Evolutionary conservation across 1,140 invertebrate species (phyloP), one percentile per base, ranked within the genome.

Genomic region (Hycleus phaleratus): DNA sequence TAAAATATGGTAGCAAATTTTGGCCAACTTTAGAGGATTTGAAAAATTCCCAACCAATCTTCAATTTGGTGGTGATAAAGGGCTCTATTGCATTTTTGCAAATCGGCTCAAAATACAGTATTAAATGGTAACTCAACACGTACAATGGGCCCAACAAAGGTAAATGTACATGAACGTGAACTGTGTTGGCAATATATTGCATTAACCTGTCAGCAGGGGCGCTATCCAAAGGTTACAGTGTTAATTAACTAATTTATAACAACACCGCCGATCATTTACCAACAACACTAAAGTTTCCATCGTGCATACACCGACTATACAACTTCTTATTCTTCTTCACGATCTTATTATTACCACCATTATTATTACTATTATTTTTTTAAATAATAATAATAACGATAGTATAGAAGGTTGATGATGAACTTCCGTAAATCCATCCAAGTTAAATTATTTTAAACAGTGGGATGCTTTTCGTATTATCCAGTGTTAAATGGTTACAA

Each of bases 231-330:
- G 60, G 60, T 62, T 62, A 62, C 47, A 52, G 57, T 62, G 60
- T 62, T 62, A 62, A 62, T 62, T 62, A 62, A 62, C 60, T 62
- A 59, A 62, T 62, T 62, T 62, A 62, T 62, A 59, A 62, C 60
- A 59, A 52, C 56, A 59, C 56, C 52, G 50, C 26, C 47, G 51
- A 46, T 53, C 50, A 42, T 40, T 58, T 48, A 58, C 32, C 49
- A 48, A 8, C 25, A 53, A 45, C 49, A 40, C 49, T 24, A n/a
- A 44, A 53, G 8, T 46, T 46, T 40, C 26, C 26, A 49, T 26
- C 24, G 39, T 32, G 4, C 32, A 32, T 32, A 18, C 18, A 18
- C 18, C 18, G 18, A 18, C 18, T 18, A 18, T 18, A 18, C 2
- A 18, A 18, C 18, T 18, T 18, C 18, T 18, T 18, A 18, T 18